Conservation (phyloP, 2,113 vertebrate species). For the Datnioides undecimradiatus region DNA sequence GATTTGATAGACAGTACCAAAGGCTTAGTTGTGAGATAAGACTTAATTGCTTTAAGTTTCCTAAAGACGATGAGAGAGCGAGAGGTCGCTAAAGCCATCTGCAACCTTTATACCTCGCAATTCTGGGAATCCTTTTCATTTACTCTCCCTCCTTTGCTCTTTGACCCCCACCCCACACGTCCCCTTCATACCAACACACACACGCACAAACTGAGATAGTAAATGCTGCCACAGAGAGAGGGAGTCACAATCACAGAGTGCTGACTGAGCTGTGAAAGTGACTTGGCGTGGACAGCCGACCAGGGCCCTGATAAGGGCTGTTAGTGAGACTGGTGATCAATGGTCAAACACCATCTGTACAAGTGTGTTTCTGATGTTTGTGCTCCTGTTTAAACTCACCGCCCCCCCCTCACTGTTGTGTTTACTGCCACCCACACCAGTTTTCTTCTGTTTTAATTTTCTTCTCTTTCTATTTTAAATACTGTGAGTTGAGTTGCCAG, state of each 20-base stretch:
- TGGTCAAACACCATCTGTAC: slow-evolving; percentile 52
- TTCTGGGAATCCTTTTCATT: slow-evolving; percentile 48
- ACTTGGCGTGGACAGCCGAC: slow-evolving; percentile 42
- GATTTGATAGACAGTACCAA: background rate
- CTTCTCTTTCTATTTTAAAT: too few species aligned
- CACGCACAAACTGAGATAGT: slow-evolving; percentile 37
- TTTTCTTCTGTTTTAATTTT: too few species aligned
- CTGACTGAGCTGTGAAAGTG: slow-evolving; percentile 61
- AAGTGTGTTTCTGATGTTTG: slow-evolving; percentile 32
- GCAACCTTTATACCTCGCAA: slow-evolving; percentile 40
- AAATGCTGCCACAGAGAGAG: background rate
- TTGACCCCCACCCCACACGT: slow-evolving; percentile 35
- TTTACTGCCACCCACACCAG: background rate
- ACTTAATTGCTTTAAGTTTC: slow-evolving; percentile 32
- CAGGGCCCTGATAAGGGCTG: slow-evolving; percentile 47
- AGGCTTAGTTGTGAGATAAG: slow-evolving; percentile 44
- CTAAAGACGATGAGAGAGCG: slow-evolving; percentile 44
- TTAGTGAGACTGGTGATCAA: slow-evolving; percentile 45
- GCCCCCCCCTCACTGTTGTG: background rate
- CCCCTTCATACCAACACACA: slow-evolving; percentile 4
- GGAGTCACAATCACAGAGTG: slow-evolving; percentile 20
- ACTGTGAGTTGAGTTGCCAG: too few species aligned
- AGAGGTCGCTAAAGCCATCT: slow-evolving; percentile 49
- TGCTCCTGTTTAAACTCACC: slow-evolving; percentile 30
- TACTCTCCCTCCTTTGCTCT: slow-evolving; percentile 49